Conservation (phyloP, 1,140 invertebrate genomes). For the Drosophila pachea region DNA sequence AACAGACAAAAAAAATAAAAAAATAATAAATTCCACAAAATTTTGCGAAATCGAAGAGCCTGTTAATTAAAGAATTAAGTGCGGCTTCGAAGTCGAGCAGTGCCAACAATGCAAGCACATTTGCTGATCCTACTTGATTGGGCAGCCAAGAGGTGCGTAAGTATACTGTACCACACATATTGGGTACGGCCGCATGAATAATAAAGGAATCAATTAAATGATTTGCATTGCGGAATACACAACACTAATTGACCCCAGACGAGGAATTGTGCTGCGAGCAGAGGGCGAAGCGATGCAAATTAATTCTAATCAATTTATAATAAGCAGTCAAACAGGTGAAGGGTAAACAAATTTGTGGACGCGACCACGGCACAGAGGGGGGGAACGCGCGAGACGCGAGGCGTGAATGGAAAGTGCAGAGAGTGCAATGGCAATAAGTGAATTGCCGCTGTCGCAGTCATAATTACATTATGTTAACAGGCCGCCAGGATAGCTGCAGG, state of each 20-base stretch:
- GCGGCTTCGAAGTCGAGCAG: too few relatives aligned
- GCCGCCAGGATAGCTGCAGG: not conserved
- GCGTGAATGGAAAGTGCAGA: not conserved
- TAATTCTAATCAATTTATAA: constrained; percentile 41
- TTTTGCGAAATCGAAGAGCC: too few relatives aligned
- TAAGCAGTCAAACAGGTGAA: constrained; percentile 35
- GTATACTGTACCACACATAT: not conserved
- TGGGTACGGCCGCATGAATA: not conserved
- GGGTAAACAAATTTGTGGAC: constrained; percentile 38
- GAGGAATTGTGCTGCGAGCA: not conserved
- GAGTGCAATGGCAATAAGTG: constrained; percentile 29
- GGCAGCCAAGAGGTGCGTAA: not conserved
- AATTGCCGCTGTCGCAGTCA: constrained; percentile 40
- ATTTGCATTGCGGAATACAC: constrained; percentile 2
- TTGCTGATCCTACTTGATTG: too few relatives aligned
- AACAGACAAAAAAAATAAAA: too few relatives aligned
- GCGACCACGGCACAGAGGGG: not conserved
- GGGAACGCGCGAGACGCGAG: too few relatives aligned
- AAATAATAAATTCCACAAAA: too few relatives aligned
- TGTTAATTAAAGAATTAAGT: too few relatives aligned
- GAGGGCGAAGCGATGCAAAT: constrained; percentile 16
- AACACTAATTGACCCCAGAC: constrained; percentile 16
- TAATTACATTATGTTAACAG: constrained; percentile 46
- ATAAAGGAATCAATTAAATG: constrained; percentile 12
- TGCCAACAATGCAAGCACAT: not conserved